Conservation (phyloP, 2,797 vertebrate species). For the Otolemur crassicaudatus region DNA sequence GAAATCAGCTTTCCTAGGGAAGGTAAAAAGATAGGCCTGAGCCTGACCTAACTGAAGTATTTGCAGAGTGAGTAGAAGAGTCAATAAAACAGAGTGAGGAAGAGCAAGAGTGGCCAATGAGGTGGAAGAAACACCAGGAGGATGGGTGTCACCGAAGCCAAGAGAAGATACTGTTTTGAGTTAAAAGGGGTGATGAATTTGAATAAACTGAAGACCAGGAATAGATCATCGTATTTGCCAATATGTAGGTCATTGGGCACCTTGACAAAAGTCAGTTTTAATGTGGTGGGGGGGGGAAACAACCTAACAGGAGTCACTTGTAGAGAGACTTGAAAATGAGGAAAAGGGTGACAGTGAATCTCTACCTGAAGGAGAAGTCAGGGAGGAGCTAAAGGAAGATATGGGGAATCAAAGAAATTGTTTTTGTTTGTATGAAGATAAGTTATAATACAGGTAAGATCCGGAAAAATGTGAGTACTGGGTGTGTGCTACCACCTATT, state of each 20-base stretch:
- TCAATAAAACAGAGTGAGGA: background rate
- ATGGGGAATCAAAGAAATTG: background rate
- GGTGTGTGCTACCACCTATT: too few relatives aligned
- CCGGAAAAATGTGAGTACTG: background rate
- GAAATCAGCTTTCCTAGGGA: background rate
- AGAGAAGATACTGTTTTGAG: background rate
- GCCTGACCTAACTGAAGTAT: background rate
- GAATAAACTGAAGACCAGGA: background rate
- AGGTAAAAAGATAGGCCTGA: background rate
- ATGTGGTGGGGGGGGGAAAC: background rate
- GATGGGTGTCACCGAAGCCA: background rate
- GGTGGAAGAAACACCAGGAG: background rate
- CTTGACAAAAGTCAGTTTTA: background rate
- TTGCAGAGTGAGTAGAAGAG: background rate
- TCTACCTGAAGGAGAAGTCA: background rate
- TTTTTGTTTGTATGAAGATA: background rate
- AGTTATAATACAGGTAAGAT: background rate
- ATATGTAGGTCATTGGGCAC: background rate
- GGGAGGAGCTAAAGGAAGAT: background rate
- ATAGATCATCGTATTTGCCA: background rate
- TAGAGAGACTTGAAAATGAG: background rate
- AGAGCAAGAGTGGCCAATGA: background rate
- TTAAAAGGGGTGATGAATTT: background rate
- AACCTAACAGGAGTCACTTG: background rate
- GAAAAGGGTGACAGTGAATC: background rate